Base-by-base conservation (phyloP, 2,797 vertebrate species). In the Anguilla pacifica region DNA sequence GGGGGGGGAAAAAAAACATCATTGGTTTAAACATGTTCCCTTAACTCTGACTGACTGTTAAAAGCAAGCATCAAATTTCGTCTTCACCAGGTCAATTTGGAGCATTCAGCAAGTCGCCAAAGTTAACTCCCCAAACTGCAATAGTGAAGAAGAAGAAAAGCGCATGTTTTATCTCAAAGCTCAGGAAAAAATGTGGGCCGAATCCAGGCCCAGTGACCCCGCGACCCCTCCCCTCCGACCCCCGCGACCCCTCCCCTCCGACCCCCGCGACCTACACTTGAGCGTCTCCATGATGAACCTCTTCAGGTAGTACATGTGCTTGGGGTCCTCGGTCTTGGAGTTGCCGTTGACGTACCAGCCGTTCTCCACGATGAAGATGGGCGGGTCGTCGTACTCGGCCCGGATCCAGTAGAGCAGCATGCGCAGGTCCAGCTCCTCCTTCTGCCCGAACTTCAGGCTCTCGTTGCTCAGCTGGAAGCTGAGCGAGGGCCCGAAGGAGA, bases 241-340 rank as follows among this genome's bases (percentile, higher is more conserved):
- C 43, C 39, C 6, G 15, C 22, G 22, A 43, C 22, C 39, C 79
- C 79, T 67, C 59, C 59, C 59, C 39, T 83, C 25, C 39, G n/a
- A 85, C 51, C 35, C 19, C 53, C 25, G 61, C 25, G 53, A 88
- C 96, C 91, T 95, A 99, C 99, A 98, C 96, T 99, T 99, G 70
- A 99, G 95, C 0, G 97, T 97, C 92, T 98, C 98, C 92, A 97
- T 96, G 61, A 99, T 95, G 92, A 99, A 99, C 90, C 96, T 97
- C 91, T 99, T 99, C 79, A 99, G 97, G 94, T 99, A 98, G 93
- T 98, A 98, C 97, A 98, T 98, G 84, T 97, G 97, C 91, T 97
- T 98, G 46, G 97, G 97, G 91, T 99, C 98, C 91, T 99, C 97
- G 25, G 94, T 97, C 91, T 97, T 97, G 43, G 97, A 98, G 88